Evolutionary conservation across 2,888 invertebrate species (phyloP), one percentile per base, ranked within the genome.

Genomic region (Cartodere bifasciata): DNA sequence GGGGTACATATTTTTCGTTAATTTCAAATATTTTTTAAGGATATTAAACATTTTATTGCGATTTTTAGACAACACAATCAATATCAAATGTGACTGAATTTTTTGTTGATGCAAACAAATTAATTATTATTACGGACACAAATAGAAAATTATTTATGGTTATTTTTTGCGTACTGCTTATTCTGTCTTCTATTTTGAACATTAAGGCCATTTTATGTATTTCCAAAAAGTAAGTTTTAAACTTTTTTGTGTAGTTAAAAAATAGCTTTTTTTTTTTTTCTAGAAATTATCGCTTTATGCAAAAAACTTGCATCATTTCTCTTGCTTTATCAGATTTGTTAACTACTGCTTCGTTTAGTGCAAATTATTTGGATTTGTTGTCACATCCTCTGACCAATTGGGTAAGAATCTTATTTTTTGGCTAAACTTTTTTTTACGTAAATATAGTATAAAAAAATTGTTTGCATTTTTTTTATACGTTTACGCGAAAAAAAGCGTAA

Each of bases 201-300:
- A 65, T 65, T 3, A 53, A 55, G 38, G 50, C 47, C 7, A 43
- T 50, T n/a, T 39, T 40, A 16, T 42, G 49, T 2, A 45, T 49
- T 9, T 38, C 42, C 13, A 43, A 40, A 26, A 45, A 47, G 51
- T 51, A 45, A 41, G 25, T 30, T 12, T 12, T n/a, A 28, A 3
- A 12, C 7, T 22, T 23, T 3, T 9, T 14, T 16, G 12, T 9
- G 14, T 6, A 12, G 29, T 23, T 10, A 10, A n/a, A 6, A 30
- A 34, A 28, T 30, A 22, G n/a, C 9, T 32, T 26, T 23, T 27
- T n/a, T 20, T 33, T 29, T 10, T 34, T 29, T 53, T 52, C 25
- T 11, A 63, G 67, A 26, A 64, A 67, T 32, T 52, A 63, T 29
- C 55, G 68, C n/a, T 57, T 58, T n/a, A 53, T 69, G 16, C 68